Percentiles rank a stretch among this genome's conserved stretches.
Evolutionary conservation across 2,888 invertebrate genomes (phyloP).

Genomic region (Cheilosia soror): DNA sequence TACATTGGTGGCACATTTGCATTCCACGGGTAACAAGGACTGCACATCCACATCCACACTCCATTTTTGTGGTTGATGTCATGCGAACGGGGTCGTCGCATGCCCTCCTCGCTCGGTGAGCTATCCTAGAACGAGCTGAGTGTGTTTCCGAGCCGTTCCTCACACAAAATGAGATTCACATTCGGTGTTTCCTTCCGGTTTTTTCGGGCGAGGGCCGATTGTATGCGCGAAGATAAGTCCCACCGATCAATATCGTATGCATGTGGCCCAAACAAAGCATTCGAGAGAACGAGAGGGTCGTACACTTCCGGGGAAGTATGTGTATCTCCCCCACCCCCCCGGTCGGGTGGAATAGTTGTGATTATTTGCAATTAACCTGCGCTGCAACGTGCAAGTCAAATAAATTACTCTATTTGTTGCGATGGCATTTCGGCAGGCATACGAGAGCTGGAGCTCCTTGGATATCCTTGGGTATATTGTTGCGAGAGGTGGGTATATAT

Average conservation of each 20-base stretch:
- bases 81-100: constrained; percentile 68
- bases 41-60: constrained; percentile 7
- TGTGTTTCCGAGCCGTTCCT: constrained; percentile 48
- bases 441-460: constrained; percentile 13
- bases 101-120: constrained; percentile 23
- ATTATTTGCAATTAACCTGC: constrained; percentile 75
- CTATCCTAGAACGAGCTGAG: constrained; percentile 20
- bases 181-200: constrained; percentile 75
- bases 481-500: neutral
- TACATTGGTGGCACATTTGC: constrained; percentile 62
- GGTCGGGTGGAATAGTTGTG: constrained; percentile 66
- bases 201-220: constrained; percentile 57
- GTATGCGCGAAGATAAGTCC: constrained; percentile 62
- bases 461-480: constrained; percentile 33
- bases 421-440: constrained; percentile 60
- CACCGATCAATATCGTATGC: constrained; percentile 63
- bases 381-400: constrained; percentile 77
- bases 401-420: constrained; percentile 78
- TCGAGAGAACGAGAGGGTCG: neutral
- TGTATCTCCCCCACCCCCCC: neutral
- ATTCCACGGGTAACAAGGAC: constrained; percentile 45
- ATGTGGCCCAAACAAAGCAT: constrained; percentile 38
- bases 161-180: constrained; percentile 72
- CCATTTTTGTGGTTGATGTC: constrained; percentile 60
- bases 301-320: constrained; percentile 30